Conservation (phyloP, 2,888 invertebrate genomes). For the Prenolepis imparis region DNA sequence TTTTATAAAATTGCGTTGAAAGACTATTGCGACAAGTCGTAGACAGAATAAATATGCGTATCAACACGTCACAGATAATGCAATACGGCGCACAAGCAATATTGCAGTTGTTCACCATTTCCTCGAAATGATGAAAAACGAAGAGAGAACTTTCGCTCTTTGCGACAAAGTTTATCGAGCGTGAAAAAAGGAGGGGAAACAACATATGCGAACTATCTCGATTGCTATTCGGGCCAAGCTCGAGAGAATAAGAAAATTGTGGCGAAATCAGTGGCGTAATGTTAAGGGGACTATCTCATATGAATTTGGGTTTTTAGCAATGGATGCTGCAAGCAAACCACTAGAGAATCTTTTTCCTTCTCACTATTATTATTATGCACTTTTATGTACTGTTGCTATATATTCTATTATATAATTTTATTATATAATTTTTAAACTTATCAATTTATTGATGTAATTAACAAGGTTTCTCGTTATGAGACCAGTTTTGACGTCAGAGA, state of each 20-base stretch:
- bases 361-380: neutral
- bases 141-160: conserved; percentile 14
- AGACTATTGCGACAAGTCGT: conserved; percentile 1
- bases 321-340: neutral
- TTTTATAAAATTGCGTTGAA: neutral
- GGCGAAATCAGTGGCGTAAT: conserved; percentile 27
- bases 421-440: neutral
- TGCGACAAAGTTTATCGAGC: neutral
- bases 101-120: conserved; percentile 8
- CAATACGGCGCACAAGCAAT: neutral
- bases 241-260: neutral
- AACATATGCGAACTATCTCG: neutral
- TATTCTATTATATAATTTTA: neutral
- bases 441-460: neutral
- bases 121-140: conserved; percentile 1
- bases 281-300: neutral
- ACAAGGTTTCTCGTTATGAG: neutral
- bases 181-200: neutral
- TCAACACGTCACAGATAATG: neutral
- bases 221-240: neutral
- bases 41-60: neutral
- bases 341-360: neutral
- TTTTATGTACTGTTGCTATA: neutral
- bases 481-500: neutral
- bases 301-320: neutral